Percentiles rank a stretch among this genome's conserved stretches.
Conservation (phyloP, 2,888 invertebrate genomes). For the Melanostoma mellinum region DNA sequence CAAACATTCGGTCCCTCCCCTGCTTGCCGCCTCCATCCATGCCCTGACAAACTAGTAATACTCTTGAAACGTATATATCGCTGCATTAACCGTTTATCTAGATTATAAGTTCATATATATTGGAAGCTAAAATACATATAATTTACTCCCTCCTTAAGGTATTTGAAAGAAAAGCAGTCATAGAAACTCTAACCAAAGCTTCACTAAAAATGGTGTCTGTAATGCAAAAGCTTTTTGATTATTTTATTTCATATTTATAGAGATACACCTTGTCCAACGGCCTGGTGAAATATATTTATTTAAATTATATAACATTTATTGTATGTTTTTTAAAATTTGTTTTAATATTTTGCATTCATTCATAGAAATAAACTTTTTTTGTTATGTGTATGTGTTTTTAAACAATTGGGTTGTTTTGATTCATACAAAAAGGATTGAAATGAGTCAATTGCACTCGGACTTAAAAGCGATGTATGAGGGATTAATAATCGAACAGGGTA, state of each 20-base stretch:
- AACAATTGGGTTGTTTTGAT: conserved; percentile 44
- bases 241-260: conserved; percentile 31
- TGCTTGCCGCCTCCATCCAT: conserved; percentile 55
- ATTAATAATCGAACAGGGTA: too few species aligned
- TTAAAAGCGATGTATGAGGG: too few species aligned
- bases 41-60: conserved; percentile 48
- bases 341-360: conserved; percentile 28
- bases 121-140: neutral
- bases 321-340: conserved; percentile 11
- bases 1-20: conserved; percentile 39
- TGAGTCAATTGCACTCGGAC: too few species aligned
- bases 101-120: conserved; percentile 29
- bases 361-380: conserved; percentile 28
- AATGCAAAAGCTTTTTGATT: conserved; percentile 37
- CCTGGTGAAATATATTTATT: conserved; percentile 56
- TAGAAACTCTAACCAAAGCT: conserved; percentile 60
- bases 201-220: conserved; percentile 47
- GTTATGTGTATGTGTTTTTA: conserved; percentile 26
- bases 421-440: too few species aligned
- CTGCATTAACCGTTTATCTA: conserved; percentile 42
- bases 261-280: conserved; percentile 15
- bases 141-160: conserved; percentile 18
- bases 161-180: conserved; percentile 36
- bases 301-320: conserved; percentile 17
- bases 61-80: conserved; percentile 25